These are phyloP conservation scores for Lithophane ornitopus DNA, from an alignment of 2,888 invertebrate genomes.

Conservation along the genomic window DNA sequence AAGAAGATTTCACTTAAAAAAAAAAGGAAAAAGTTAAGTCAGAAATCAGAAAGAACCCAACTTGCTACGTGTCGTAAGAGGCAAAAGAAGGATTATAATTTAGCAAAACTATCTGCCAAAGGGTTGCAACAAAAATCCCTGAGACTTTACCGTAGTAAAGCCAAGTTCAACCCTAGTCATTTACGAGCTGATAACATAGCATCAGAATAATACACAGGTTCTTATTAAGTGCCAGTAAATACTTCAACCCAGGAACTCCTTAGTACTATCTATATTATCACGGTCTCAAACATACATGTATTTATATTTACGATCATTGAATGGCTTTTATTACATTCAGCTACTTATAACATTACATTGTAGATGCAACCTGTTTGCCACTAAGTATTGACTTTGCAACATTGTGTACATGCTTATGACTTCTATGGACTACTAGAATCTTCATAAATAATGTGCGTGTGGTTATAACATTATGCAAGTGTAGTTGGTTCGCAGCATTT, in stretches of 20 bases:
- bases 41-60: too few species aligned
- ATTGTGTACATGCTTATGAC: constrained; percentile 25
- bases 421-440: constrained; percentile 14
- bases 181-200: constrained; percentile 8
- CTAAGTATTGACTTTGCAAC: constrained; percentile 38
- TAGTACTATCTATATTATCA: constrained; percentile 44
- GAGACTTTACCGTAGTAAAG: background rate
- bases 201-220: background rate
- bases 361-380: constrained; percentile 47
- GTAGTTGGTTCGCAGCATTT: background rate
- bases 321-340: constrained; percentile 62
- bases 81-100: background rate
- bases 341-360: constrained; percentile 59
- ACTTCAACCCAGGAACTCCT: constrained; percentile 18
- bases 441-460: background rate
- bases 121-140: background rate
- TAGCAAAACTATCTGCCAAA: background rate
- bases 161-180: background rate
- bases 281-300: constrained; percentile 33
- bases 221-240: constrained; percentile 21
- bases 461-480: background rate
- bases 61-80: background rate
- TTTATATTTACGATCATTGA: constrained; percentile 58
- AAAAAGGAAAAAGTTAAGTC: background rate
- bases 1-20: too few species aligned